These are phyloP conservation scores for Coecobrya sp. DNA, from an alignment of 2,888 invertebrate species.

Conservation along the genomic window DNA sequence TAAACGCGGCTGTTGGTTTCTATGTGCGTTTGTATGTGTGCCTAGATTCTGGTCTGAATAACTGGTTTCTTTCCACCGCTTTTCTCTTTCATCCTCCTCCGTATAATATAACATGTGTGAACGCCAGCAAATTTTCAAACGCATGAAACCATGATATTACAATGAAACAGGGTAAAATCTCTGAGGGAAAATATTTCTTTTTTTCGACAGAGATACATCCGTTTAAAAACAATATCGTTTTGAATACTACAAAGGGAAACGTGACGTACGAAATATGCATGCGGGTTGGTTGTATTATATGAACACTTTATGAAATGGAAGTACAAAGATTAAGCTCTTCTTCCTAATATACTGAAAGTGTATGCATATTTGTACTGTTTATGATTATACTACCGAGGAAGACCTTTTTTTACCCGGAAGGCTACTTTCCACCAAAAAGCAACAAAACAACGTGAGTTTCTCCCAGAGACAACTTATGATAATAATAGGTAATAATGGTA, in stretches of 20 bases:
- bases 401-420: constrained; percentile 26
- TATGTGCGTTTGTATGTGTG: background rate
- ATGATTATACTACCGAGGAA: constrained; percentile 17
- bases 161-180: constrained; percentile 64
- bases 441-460: constrained; percentile 22
- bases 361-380: constrained; percentile 1
- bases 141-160: constrained; percentile 79
- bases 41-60: background rate
- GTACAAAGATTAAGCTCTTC: constrained; percentile 39
- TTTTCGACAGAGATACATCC: constrained; percentile 60
- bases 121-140: constrained; percentile 69
- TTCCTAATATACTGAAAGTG: constrained; percentile 19
- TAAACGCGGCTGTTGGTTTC: background rate
- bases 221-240: constrained; percentile 62
- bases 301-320: background rate
- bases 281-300: background rate
- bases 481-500: constrained; percentile 61
- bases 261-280: background rate
- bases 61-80: background rate
- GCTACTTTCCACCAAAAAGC: constrained; percentile 45
- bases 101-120: constrained; percentile 22
- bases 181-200: constrained; percentile 78
- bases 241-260: constrained; percentile 28
- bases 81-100: constrained; percentile 1
- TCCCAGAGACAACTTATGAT: background rate